Evolutionary conservation across 1,140 invertebrate genomes (phyloP).

Genomic region (Nomia melanderi): DNA sequence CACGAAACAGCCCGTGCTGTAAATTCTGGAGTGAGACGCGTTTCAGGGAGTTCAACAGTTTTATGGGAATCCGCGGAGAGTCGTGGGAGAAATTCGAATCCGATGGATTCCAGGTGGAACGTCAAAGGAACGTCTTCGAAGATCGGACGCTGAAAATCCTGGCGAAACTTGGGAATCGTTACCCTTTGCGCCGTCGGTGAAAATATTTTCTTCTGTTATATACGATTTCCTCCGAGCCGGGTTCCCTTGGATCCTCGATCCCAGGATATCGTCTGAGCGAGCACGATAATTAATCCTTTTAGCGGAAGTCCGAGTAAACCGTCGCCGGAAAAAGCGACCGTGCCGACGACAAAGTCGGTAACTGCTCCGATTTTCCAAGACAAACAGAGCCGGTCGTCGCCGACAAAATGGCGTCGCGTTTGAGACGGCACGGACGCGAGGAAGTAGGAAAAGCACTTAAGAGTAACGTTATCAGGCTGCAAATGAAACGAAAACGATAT

Average conservation of each 20-base stretch:
- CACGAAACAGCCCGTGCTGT: neutral
- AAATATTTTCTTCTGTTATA: neutral
- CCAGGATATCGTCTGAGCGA: conserved; percentile 4
- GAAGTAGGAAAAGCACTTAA: neutral
- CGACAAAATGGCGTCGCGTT: neutral
- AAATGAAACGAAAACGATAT: too few species aligned
- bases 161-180: neutral
- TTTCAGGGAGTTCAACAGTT: too few species aligned
- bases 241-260: neutral
- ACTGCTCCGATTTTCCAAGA: conserved; percentile 1
- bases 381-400: neutral
- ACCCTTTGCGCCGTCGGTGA: too few species aligned
- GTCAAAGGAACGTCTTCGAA: neutral
- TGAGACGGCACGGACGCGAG: neutral
- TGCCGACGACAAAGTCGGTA: neutral
- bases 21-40: neutral
- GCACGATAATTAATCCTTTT: conserved; percentile 37
- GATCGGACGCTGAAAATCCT: neutral
- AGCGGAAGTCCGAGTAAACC: conserved; percentile 8
- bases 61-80: neutral
- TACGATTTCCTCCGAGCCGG: neutral
- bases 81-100: too few species aligned
- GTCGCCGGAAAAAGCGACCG: neutral
- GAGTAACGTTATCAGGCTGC: too few species aligned
- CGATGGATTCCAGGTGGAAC: neutral